Conservation (phyloP, 2,888 invertebrate genomes). For the Phymatocera aterrima region DNA sequence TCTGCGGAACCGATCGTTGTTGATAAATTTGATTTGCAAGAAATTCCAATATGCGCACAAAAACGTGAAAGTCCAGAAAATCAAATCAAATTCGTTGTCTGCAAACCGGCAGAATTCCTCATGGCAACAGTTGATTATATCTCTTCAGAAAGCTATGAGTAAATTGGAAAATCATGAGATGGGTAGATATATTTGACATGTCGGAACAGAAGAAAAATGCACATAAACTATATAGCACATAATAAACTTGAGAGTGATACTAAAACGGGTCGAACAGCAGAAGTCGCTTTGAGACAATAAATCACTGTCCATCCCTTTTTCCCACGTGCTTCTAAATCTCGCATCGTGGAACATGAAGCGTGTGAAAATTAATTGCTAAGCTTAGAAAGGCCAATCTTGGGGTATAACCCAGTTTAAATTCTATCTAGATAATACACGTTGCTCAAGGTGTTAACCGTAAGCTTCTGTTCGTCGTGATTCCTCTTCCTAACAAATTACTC, state of each 20-base stretch:
- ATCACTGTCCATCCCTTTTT: constrained; percentile 15
- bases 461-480: constrained; percentile 36
- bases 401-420: constrained; percentile 35
- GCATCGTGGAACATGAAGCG: constrained; percentile 27
- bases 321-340: constrained; percentile 12
- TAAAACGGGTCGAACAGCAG: not conserved
- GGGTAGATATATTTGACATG: not conserved
- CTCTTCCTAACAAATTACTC: constrained; percentile 37
- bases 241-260: not conserved
- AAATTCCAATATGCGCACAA: too few species aligned
- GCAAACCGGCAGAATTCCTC: too few species aligned
- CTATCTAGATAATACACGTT: constrained; percentile 40
- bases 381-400: constrained; percentile 33
- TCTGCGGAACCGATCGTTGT: not conserved
- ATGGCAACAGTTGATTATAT: too few species aligned
- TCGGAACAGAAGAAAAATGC: not conserved
- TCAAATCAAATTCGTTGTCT: too few species aligned
- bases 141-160: too few species aligned
- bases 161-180: too few species aligned
- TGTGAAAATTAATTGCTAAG: constrained; percentile 40
- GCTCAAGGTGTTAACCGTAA: constrained; percentile 35
- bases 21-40: too few species aligned
- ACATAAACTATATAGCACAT: too few species aligned
- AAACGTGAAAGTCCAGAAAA: too few species aligned
- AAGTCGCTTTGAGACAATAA: constrained; percentile 19